Base-by-base conservation (phyloP, 2,888 invertebrate species). In the Pyrocoelia pectoralis region DNA sequence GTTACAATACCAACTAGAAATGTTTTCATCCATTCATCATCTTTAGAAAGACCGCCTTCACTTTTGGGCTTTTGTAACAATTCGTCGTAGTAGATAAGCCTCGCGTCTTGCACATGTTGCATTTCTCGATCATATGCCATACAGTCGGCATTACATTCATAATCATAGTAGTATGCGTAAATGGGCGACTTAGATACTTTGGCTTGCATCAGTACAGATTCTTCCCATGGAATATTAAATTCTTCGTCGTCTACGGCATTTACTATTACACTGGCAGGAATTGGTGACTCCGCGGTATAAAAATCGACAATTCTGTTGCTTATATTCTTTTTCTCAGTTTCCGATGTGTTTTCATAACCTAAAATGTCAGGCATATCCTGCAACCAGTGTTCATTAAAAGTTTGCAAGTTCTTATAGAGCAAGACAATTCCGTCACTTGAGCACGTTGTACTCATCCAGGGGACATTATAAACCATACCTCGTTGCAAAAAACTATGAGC, bases 401-500 rank as follows among this genome's bases (percentile, higher is more conserved):
- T n/a, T n/a, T n/a, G n/a, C n/a, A n/a, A n/a, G n/a, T n/a, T n/a
- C n/a, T n/a, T n/a, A n/a, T n/a, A n/a, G n/a, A n/a, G n/a, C n/a
- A n/a, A n/a, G n/a, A n/a, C n/a, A n/a, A n/a, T n/a, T n/a, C n/a
- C n/a, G n/a, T n/a, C n/a, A n/a, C n/a, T n/a, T n/a, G n/a, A n/a
- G n/a, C n/a, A n/a, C n/a, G n/a, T n/a, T n/a, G n/a, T n/a, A n/a
- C n/a, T n/a, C n/a, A 93, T 84, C 84, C 91, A 89, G 0, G 93
- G 93, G 6, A 89, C 72, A 64, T 88, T 85, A 10, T 85, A 81
- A 70, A 88, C 86, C 17, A 84, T 80, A 0, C 89, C 89, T 3
- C 83, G 81, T 61, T 78, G 83, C 0, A 92, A 83, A 0, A 89
- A 84, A 33, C 84, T 83, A 69, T 84, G 84, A 0, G 93, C 93